Percentiles rank a stretch among this genome's conserved stretches.
These are phyloP conservation scores for Aselliscus stoliczkanus DNA, from an alignment of 2,797 vertebrate species.

Conservation along the genomic window DNA sequence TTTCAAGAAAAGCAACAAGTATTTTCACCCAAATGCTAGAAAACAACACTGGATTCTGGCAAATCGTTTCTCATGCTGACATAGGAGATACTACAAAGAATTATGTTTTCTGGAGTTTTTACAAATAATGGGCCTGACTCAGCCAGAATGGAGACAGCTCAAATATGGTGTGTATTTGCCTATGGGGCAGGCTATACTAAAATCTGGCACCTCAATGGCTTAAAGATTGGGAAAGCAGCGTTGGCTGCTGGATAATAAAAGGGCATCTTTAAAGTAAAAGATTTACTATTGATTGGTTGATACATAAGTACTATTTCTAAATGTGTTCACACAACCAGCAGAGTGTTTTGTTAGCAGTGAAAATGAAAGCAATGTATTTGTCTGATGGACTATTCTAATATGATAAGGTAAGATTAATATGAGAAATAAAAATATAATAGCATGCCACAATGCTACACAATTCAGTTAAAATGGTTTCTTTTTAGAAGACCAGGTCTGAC, in stretches of 20 bases:
- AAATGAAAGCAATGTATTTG: neutral
- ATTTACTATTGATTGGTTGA: neutral
- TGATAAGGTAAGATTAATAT: neutral
- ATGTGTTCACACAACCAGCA: neutral
- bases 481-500: neutral
- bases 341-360: neutral
- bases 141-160: conserved; percentile 48
- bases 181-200: neutral
- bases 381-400: neutral
- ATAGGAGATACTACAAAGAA: neutral
- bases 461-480: conserved; percentile 18
- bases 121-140: conserved; percentile 25
- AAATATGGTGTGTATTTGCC: neutral
- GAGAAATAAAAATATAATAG: neutral
- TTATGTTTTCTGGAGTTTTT: conserved; percentile 29
- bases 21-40: conserved; percentile 1
- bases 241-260: neutral
- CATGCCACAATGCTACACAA: neutral
- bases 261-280: neutral
- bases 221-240: neutral
- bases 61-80: conserved; percentile 13
- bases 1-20: conserved; percentile 38
- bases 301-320: neutral
- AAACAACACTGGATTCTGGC: conserved; percentile 6
- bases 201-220: neutral